Base-by-base conservation (phyloP, 2,888 invertebrate genomes). In the Phania funesta region DNA sequence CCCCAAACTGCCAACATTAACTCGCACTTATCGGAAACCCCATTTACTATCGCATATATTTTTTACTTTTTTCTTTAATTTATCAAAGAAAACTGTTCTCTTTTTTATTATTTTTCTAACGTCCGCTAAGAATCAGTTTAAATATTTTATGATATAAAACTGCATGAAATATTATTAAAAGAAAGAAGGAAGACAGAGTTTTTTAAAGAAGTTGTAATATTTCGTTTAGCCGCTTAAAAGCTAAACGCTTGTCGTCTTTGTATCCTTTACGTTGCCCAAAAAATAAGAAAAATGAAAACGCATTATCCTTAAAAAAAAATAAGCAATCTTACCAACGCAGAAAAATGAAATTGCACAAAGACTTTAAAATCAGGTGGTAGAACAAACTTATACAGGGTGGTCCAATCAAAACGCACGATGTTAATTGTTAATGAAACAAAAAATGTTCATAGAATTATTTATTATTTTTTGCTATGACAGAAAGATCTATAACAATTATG, bases 111-210 rank as follows among this genome's bases (percentile, higher is more conserved):
- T 22, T 50, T 18, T 41, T 26, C 35, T 56, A 20, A 46, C 22
- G 54, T 64, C 52, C 50, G 54, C 60, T 46, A 60, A 76, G 60
- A 68, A 62, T 54, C 29, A 54, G 44, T 54, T 68, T 77, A 62
- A 68, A 77, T 77, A 77, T 68, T 77, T 62, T 44, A 77, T 68
- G 76, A 68, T 52, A 68, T 56, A 32, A 64, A 65, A 64, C 54
- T 54, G 35, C 46, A 74, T 24, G 29, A 67, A 32, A 18, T 65
- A 32, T n/a, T 18, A 18, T 16, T n/a, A 44, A 24, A 58, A 32
- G 50, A 22, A 41, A 20, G n/a, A 48, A 9, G 18, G 29, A 32
- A 58, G 29, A 41, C 50, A 44, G 35, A 56, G 18, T 52, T 60
- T 71, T 6, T 62, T 58, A 22, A 11, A 4, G 22, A 48, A 68